Evolutionary conservation across 2,888 invertebrate genomes (phyloP), one percentile per base, ranked within the genome.

Genomic region (Aspidiotus destructor): DNA sequence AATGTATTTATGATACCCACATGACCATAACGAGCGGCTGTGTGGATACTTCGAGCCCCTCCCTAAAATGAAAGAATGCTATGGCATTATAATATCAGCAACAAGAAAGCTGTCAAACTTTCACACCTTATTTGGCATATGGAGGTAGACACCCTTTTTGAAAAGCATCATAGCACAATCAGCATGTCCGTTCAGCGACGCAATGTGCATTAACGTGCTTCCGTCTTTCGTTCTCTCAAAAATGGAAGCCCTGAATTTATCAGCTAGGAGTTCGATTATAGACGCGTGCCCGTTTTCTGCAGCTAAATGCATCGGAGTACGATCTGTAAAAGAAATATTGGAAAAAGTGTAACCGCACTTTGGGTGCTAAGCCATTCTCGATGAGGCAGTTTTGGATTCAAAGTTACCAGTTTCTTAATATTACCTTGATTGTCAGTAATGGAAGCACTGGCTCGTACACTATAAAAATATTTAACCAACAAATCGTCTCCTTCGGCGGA

Each of bases 131-230:
- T 99, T 99, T 71, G 99, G 98, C 98, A 99, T 99, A 77, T 97
- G 95, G 28, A 99, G 83, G 73, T 98, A 98, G 52, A 99, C 98
- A 11, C 99, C 99, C 77, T 97, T 95, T 79, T 95, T 96, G 79
- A 99, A 92, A 71, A 99, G 87, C 85, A 96, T 95, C 82, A 95
- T 89, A 60, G 98, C 98, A 74, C 98, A 98, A 75, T 97, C 97
- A 0, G 98, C 94, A 78, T 98, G 97, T 0, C 99, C 98, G 76
- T 92, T 93, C 71, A 94, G 82, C 0, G 98, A 95, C 0, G 99
- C 98, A 71, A 99, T 95, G 78, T 99, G 99, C 91, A 99, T 95
- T 71, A 99, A 81, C 0, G 99, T 99, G 75, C 93, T 95, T 68
- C 99, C 99, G 78, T 99, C 98, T 78, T 95, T 96, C 2, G 97